Conservation (phyloP, 2,797 vertebrate species). For the Uromys caudimaculatus region DNA sequence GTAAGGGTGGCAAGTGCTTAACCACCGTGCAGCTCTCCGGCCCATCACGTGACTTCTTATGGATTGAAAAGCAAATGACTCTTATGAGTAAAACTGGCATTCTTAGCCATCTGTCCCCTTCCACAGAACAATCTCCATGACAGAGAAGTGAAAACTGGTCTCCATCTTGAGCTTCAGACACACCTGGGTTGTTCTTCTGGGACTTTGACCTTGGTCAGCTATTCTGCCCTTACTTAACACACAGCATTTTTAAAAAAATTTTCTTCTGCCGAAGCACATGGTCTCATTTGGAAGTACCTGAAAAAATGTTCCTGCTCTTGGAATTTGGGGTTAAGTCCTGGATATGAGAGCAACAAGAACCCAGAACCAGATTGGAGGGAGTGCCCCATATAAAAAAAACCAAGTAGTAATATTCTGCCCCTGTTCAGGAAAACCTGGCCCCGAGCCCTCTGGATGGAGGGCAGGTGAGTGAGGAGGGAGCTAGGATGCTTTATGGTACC, state of each 20-base stretch:
- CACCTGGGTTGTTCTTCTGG: background rate
- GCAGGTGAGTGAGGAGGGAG: slow-evolving; percentile 74
- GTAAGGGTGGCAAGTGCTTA: background rate
- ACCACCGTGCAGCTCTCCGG: background rate
- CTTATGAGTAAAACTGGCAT: background rate
- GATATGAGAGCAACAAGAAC: slow-evolving; percentile 16
- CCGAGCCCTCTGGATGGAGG: background rate
- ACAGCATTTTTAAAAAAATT: background rate
- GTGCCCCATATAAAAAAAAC: background rate
- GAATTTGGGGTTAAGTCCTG: slow-evolving; percentile 62
- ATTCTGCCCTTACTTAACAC: slow-evolving; percentile 14
- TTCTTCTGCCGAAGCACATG: background rate
- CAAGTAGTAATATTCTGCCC: background rate
- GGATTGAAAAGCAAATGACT: background rate
- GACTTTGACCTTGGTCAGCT: background rate
- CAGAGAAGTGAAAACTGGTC: background rate
- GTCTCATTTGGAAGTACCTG: slow-evolving; percentile 54
- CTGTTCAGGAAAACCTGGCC: slow-evolving; percentile 42
- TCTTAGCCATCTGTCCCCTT: background rate
- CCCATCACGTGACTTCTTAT: background rate
- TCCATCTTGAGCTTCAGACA: background rate
- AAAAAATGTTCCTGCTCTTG: slow-evolving; percentile 23
- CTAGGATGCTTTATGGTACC: slow-evolving; percentile 60
- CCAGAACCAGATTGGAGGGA: background rate
- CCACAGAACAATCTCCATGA: no score